phyloP scores from a whole-genome alignment of 2,797 vertebrate species.

The Dallia pectoralis region DNA sequence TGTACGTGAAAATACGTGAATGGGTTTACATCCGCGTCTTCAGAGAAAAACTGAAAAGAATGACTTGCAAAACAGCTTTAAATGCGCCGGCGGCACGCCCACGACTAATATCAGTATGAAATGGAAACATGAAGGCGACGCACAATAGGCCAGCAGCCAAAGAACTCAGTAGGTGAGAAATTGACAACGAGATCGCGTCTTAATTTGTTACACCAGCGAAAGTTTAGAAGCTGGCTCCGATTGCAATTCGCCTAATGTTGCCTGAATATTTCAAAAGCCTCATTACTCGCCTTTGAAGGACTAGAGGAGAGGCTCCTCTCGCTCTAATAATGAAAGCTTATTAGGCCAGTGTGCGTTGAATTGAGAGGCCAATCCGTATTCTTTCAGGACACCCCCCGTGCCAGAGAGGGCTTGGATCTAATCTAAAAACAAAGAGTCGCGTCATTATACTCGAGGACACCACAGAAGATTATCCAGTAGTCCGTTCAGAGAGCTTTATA shows the following conservation, averaged over 20 bases:
- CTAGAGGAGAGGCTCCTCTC: slow-evolving; percentile 55
- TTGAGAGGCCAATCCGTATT: slow-evolving; percentile 53
- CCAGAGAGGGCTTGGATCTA: slow-evolving; percentile 50
- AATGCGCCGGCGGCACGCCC: slow-evolving; percentile 3
- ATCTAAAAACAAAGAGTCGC: slow-evolving; percentile 69
- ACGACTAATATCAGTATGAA: slow-evolving; percentile 22
- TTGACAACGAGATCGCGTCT: slow-evolving; percentile 40
- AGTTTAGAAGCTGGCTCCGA: slow-evolving; percentile 63
- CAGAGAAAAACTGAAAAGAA: background rate
- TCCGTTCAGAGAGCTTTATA: slow-evolving; percentile 54
- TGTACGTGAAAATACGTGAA: background rate
- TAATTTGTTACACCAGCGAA: slow-evolving; percentile 68
- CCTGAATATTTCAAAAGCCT: slow-evolving; percentile 75
- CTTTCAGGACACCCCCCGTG: slow-evolving; percentile 42
- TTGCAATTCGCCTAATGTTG: slow-evolving; percentile 73
- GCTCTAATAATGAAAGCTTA: slow-evolving; percentile 71
- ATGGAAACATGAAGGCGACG: slow-evolving; percentile 40
- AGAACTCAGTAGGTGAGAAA: slow-evolving; percentile 55
- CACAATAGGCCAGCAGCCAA: slow-evolving; percentile 26
- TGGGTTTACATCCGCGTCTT: background rate
- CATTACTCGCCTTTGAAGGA: slow-evolving; percentile 71
- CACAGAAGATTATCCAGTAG: slow-evolving; percentile 63
- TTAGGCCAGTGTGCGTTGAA: slow-evolving; percentile 67
- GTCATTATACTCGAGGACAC: slow-evolving; percentile 71
- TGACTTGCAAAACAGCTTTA: slow-evolving; percentile 22